Conservation (phyloP, 1,140 invertebrate species). For the Ladona fulva region DNA sequence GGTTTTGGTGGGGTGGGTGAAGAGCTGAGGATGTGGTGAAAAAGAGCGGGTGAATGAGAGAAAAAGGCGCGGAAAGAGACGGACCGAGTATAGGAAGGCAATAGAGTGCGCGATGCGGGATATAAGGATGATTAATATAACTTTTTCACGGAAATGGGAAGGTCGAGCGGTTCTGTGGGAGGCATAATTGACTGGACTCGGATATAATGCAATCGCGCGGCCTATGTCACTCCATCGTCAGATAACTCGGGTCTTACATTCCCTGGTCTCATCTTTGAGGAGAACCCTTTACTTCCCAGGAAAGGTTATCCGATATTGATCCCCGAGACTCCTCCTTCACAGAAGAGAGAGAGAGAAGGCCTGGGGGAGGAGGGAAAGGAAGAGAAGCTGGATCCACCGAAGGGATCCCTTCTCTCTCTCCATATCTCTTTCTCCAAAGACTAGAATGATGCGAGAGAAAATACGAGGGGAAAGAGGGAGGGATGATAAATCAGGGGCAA, state of each 20-base stretch:
- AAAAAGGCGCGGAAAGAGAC: no score
- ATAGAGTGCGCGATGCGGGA: background rate
- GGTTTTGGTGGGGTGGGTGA: no score
- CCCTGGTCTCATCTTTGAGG: background rate
- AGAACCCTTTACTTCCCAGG: conserved; percentile 3
- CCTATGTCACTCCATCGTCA: background rate
- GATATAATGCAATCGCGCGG: background rate
- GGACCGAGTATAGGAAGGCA: background rate
- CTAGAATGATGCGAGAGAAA: background rate
- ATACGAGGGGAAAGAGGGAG: background rate
- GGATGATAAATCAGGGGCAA: background rate
- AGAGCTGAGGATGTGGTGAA: no score
- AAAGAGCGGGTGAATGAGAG: no score
- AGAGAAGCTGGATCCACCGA: background rate
- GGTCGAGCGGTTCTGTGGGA: background rate
- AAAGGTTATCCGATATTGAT: conserved; percentile 6
- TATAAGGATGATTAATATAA: background rate
- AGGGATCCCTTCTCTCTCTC: no score
- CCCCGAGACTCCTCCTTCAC: background rate
- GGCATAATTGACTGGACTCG: background rate
- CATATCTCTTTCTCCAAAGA: no score
- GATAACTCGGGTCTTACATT: background rate
- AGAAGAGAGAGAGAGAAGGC: background rate
- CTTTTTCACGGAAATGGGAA: background rate
- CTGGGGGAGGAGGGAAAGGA: background rate